These are phyloP conservation scores for Muscicapa striata DNA, from an alignment of 2,797 vertebrate genomes.

Conservation along the genomic window DNA sequence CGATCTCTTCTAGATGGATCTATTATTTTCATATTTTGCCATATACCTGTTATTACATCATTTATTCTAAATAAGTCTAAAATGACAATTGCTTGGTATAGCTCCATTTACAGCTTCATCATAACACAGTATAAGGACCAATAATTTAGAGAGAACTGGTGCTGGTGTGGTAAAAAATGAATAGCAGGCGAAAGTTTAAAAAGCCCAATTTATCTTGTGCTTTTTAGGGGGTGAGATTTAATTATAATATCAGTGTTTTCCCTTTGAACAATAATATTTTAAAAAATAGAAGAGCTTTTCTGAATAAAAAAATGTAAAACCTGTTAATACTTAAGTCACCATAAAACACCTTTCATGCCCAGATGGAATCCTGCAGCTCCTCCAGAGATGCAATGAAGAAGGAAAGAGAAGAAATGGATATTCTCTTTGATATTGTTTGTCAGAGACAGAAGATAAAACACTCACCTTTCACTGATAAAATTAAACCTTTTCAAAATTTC, in stretches of 20 bases:
- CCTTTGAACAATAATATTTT: not conserved
- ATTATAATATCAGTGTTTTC: not conserved
- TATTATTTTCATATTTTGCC: not conserved
- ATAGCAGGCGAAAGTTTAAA: not conserved
- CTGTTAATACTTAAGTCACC: not conserved
- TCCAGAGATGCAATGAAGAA: not conserved
- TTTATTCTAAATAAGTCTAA: slow-evolving; percentile 5
- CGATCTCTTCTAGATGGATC: not conserved
- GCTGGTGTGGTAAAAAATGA: not conserved
- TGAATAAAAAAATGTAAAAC: not conserved
- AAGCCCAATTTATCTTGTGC: not conserved
- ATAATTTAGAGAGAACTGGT: not conserved
- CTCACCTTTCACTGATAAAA: not conserved
- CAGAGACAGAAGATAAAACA: not conserved
- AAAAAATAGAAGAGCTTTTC: not conserved
- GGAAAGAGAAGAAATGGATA: not conserved
- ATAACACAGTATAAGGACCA: not conserved
- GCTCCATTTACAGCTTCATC: not conserved
- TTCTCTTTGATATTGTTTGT: not conserved
- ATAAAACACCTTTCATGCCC: not conserved
- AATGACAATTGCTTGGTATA: not conserved
- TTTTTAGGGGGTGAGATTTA: not conserved
- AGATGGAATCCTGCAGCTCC: not conserved
- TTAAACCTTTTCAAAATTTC: not conserved
- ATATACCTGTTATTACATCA: not conserved